These are phyloP conservation scores for Atlantisia rogersi DNA, from an alignment of 2,113 vertebrate species.

Conservation along the genomic window DNA sequence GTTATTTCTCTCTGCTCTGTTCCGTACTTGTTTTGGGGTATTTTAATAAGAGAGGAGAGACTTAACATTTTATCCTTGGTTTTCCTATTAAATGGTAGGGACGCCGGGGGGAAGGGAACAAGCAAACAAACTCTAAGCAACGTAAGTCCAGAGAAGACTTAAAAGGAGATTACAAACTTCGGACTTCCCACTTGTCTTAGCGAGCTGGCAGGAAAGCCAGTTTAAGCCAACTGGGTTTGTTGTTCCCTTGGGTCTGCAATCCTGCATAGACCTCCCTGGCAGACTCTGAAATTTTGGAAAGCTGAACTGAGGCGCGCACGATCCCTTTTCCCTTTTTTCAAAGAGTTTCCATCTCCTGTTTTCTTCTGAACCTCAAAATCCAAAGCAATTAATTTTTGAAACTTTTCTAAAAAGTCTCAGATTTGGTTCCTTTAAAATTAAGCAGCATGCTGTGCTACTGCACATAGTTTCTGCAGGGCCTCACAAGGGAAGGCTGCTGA, in stretches of 20 bases:
- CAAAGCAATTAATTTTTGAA: not conserved
- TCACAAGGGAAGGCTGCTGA: constrained; percentile 13
- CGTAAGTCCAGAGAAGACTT: constrained; percentile 12
- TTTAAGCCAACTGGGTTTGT: constrained; percentile 40
- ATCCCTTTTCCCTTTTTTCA: not conserved
- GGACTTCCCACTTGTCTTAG: constrained; percentile 32
- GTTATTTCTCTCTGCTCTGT: constrained; percentile 8
- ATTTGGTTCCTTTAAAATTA: constrained; percentile 12
- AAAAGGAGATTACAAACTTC: constrained; percentile 18
- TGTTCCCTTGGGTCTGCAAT: constrained; percentile 25
- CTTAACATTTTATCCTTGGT: not conserved
- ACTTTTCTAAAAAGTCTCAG: not conserved
- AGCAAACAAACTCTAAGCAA: constrained; percentile 1
- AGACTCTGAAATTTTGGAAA: constrained; percentile 9
- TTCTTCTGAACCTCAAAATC: constrained; percentile 25
- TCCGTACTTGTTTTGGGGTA: not conserved
- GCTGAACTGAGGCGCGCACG: not conserved
- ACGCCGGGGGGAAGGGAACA: not conserved
- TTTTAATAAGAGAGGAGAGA: constrained; percentile 29
- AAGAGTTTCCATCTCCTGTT: not conserved
- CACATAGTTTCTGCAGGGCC: constrained; percentile 34
- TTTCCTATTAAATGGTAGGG: not conserved
- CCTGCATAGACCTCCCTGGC: constrained; percentile 38
- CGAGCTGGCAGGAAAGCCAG: constrained; percentile 20
- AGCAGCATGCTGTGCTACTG: constrained; percentile 24